These are phyloP conservation scores for Pteria penguin DNA, from an alignment of 2,888 invertebrate genomes.

Conservation along the genomic window DNA sequence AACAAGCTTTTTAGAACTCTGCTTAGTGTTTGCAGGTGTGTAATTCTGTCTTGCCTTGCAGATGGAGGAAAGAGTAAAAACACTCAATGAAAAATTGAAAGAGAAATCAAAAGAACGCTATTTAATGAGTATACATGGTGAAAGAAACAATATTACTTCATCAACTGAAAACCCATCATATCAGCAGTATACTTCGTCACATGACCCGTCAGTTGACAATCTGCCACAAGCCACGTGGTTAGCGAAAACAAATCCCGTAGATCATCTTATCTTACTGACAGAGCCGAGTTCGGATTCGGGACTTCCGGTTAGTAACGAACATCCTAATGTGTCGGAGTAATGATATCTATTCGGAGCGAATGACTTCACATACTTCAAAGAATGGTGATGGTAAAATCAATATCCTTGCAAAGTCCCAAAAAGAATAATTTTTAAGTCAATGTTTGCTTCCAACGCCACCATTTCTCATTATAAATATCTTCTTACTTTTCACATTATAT, in stretches of 20 bases:
- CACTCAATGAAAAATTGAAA: conserved; percentile 66
- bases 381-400: no score
- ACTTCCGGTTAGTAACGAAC: neutral
- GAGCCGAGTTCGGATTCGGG: neutral
- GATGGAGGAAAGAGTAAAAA: conserved; percentile 70
- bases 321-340: no score
- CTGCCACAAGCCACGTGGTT: neutral
- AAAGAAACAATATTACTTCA: neutral
- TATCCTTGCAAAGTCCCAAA: no score
- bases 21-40: no score
- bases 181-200: neutral
- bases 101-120: conserved; percentile 60
- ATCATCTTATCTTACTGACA: neutral
- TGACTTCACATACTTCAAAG: no score
- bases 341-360: no score
- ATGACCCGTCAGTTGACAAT: neutral
- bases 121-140: neutral
- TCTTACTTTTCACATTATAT: no score
- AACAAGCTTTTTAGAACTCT: no score
- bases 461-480: no score
- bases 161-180: neutral
- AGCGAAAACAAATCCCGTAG: neutral
- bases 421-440: no score
- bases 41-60: no score
- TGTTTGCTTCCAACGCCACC: no score